Evolutionary conservation across 2,888 invertebrate species (phyloP), one percentile per base, ranked within the genome.

Genomic region (Dicranocentrus wangi): DNA sequence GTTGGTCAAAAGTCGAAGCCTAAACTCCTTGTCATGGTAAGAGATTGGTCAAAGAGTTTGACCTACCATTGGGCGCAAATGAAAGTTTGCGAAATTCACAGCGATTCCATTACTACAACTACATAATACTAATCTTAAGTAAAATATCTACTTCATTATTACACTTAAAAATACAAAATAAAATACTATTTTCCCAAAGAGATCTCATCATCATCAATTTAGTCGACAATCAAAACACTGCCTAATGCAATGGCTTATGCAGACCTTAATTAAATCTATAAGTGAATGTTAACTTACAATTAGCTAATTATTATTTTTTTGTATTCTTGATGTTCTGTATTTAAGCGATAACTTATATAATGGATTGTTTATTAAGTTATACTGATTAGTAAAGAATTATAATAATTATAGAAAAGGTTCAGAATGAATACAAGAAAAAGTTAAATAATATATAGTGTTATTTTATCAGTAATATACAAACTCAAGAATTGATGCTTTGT

Each of bases 41-140:
- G 83, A 8, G 75, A 80, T 61, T 83, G 83, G 79, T 17, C 61
- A 10, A 60, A 39, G 10, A 66, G 60, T 65, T 43, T 82, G 17
- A 72, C 61, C 17, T 83, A 82, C 53, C 28, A 72, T 21, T 79
- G 72, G 65, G 83, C 82, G 13, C 53, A 47, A 58, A 17, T 83
- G 28, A 27, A 63, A 19, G 58, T 76, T n/a, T 81, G 65, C 28
- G 5, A 39, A 28, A 1, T 65, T n/a, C n/a, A n/a, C n/a, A n/a
- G n/a, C n/a, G n/a, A n/a, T n/a, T n/a, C n/a, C n/a, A n/a, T n/a
- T n/a, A n/a, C n/a, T n/a, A n/a, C n/a, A n/a, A n/a, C n/a, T n/a
- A n/a, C n/a, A n/a, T n/a, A n/a, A n/a, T n/a, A n/a, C n/a, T n/a
- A n/a, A n/a, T n/a, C n/a, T n/a, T n/a, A n/a, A n/a, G n/a, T n/a